Evolutionary conservation across 1,140 invertebrate species (phyloP), one percentile per base, ranked within the genome.

Genomic region (Drosophila sp.): DNA sequence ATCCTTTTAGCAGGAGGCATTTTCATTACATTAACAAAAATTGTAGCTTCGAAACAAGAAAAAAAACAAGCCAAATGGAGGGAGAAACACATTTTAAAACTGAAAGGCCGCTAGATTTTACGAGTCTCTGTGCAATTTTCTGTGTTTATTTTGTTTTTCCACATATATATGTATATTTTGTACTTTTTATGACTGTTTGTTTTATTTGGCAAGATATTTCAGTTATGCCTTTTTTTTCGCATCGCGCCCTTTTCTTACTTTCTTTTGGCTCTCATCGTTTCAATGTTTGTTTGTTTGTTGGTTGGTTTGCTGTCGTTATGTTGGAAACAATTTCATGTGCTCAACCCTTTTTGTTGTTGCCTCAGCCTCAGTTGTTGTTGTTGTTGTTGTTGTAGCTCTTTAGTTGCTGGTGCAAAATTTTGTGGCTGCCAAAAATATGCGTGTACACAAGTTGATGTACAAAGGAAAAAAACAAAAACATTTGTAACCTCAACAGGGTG

Each of bases 21-120:
- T 85, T 89, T 89, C 84, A 89, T 89, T 89, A 89, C 84, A 84
- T 90, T 89, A 80, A 64, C 69, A 67, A 61, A 82, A 78, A 50
- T 10, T 50, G 25, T 50, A 38, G 35, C 35, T 38, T 38, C 10
- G 10, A 38, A 10, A 38, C 1, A 38, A 38, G 11, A 11, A 11
- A 11, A 70, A 56, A 62, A 58, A 55, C 58, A 75, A 85, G 74
- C 80, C 5, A 58, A 58, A 66, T 27, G 27, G 32, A 58, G 44
- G 7, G 5, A 2, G 25, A 47, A 25, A 47, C 5, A 50, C 7
- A 50, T 27, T 50, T 50, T 50, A 27, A 50, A 47, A 47, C 7
- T 50, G 44, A 66, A 57, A 44, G 41, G 17, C 35, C 47, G 33
- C 25, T 58, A 55, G 29, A 50, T 63, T 63, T 32, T 23, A 63